phyloP scores from a whole-genome alignment of 1,140 invertebrate species.

The Brachionus paranguensis region DNA sequence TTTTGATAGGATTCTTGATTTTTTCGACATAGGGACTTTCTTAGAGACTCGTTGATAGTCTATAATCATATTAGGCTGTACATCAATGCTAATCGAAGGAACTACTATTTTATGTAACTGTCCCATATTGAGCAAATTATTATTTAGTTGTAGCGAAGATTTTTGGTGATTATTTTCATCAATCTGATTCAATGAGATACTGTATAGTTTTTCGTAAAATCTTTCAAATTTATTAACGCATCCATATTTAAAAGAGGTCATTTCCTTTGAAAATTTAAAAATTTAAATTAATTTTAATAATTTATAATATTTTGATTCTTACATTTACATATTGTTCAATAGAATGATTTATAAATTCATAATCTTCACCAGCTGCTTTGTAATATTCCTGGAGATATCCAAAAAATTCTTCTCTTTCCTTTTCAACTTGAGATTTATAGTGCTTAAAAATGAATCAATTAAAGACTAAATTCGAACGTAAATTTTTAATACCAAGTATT shows the following conservation, averaged over 20 bases:
- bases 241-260: background rate
- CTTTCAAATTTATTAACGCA: background rate
- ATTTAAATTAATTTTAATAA: background rate
- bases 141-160: background rate
- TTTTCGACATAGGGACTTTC: background rate
- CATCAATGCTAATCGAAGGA: background rate
- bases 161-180: background rate
- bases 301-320: background rate
- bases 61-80: slow-evolving; percentile 5
- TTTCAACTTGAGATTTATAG: slow-evolving; percentile 2
- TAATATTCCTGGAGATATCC: background rate
- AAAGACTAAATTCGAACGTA: too few relatives aligned
- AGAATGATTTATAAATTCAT: background rate
- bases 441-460: background rate
- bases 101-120: background rate
- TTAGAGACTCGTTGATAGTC: background rate
- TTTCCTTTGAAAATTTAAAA: background rate
- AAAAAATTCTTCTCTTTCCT: slow-evolving; percentile 24
- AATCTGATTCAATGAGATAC: background rate
- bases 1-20: background rate
- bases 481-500: slow-evolving; percentile 10
- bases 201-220: background rate
- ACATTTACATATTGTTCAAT: slow-evolving; percentile 26
- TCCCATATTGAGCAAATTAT: background rate
- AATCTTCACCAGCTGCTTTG: slow-evolving; percentile 14